Evolutionary conservation across 2,888 invertebrate genomes (phyloP).

Genomic region (Drosophila yooni): DNA sequence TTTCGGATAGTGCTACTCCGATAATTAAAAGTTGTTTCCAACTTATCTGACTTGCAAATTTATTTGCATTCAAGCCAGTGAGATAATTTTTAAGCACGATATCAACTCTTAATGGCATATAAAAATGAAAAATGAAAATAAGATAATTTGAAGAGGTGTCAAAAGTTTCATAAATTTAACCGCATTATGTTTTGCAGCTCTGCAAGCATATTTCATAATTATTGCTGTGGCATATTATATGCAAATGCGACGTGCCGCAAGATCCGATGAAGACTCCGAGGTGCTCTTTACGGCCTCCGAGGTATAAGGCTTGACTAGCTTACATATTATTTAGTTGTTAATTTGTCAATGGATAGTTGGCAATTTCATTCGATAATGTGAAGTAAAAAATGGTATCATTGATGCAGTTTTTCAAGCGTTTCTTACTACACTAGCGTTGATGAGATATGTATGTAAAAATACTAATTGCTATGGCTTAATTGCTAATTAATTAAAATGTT

Average conservation of each 20-base stretch:
- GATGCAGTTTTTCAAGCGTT: slow-evolving; percentile 40
- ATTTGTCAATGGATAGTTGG: neutral
- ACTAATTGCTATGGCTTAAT: slow-evolving; percentile 33
- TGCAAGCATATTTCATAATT: slow-evolving; percentile 50
- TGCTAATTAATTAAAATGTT: slow-evolving; percentile 10
- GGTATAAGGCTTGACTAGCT: neutral
- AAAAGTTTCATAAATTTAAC: neutral
- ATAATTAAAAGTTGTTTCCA: neutral
- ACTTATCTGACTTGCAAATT: neutral
- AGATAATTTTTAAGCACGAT: neutral
- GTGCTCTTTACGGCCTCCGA: slow-evolving; percentile 47
- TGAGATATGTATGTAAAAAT: slow-evolving; percentile 13
- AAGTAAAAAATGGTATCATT: slow-evolving; percentile 13
- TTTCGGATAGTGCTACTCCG: neutral
- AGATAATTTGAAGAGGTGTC: neutral
- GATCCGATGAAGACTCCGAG: slow-evolving; percentile 23
- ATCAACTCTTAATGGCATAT: neutral
- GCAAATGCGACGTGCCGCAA: slow-evolving; percentile 11
- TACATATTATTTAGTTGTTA: neutral
- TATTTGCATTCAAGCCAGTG: neutral
- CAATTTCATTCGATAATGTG: neutral
- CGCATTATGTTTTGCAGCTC: slow-evolving; percentile 29
- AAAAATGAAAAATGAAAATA: neutral
- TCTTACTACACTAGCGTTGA: slow-evolving; percentile 20
- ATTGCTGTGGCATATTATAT: slow-evolving; percentile 46